A percentile compares a stretch with the other conserved stretches of the same genome.
phyloP scores from a whole-genome alignment of 1,140 invertebrate genomes.

The Helicoverpa zea region DNA sequence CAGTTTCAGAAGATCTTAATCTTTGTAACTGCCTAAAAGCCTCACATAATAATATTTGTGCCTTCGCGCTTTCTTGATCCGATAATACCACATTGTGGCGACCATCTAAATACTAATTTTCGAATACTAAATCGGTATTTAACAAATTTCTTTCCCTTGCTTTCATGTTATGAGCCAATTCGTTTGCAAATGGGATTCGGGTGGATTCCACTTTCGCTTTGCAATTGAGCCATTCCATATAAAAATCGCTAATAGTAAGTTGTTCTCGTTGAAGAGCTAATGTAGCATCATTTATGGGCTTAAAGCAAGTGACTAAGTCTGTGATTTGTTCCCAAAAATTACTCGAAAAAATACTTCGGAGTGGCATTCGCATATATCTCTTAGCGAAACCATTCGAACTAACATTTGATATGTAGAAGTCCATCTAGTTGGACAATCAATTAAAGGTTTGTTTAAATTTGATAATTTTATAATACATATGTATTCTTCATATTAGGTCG shows the following conservation, averaged over 20 bases:
- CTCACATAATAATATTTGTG: neutral
- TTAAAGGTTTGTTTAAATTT: conserved; percentile 15
- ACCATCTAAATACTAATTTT: conserved; percentile 1
- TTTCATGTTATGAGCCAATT: neutral
- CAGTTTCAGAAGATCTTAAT: neutral
- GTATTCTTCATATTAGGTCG: neutral
- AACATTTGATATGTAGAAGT: conserved; percentile 25
- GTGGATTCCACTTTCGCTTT: conserved; percentile 3
- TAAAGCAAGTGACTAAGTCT: neutral
- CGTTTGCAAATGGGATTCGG: neutral
- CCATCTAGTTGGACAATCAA: conserved; percentile 26
- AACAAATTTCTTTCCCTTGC: neutral
- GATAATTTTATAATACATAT: neutral
- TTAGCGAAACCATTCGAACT: neutral
- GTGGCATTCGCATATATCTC: neutral
- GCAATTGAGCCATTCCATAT: conserved; percentile 11
- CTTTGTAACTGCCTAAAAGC: neutral
- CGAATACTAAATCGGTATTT: conserved; percentile 1
- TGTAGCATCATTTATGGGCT: conserved; percentile 20
- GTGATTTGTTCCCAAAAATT: conserved; percentile 4
- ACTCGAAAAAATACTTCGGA: conserved; percentile 5
- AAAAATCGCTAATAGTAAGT: conserved; percentile 31
- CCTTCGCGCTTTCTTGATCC: conserved; percentile 1
- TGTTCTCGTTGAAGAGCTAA: conserved; percentile 16
- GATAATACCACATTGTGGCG: neutral